Base-by-base conservation (phyloP, 2,113 vertebrate species). In the Pipa parva region DNA sequence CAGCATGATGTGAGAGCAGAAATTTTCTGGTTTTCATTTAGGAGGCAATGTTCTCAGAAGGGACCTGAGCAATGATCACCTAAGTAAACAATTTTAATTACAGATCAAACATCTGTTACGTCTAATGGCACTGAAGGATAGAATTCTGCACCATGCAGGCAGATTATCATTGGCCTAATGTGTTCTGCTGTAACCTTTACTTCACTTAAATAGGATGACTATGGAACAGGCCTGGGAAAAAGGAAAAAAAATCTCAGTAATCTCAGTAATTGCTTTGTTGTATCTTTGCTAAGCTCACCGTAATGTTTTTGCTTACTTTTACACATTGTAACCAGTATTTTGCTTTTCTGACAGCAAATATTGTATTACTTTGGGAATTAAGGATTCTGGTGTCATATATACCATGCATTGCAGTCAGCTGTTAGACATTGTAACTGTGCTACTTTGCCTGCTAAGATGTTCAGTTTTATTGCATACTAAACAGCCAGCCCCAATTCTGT, bases 391-490 rank as follows among this genome's bases (percentile, higher is more conserved):
- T 49, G n/a, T n/a, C n/a, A n/a, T n/a, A 46, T 49, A 49, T 27
- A 29, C 5, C 3, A 8, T 21, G 42, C 28, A 8, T 18, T 29
- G 29, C 29, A 13, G 3, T 13, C 8, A n/a, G n/a, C 13, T 25
- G 24, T 33, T 58, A 45, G 12, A 33, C 29, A 36, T 8, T 28
- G 25, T 63, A 22, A 10, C 3, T 20, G 20, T 24, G 49, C 17
- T 37, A 18, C 22, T 42, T 56, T 54, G 26, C 29, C 24, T 49
- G 37, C 63, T 27, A 42, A 58, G 63, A 36, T 33, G 29, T 25
- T 45, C 51, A 46, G 46, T 65, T 56, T 66, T 57, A 56, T 22
- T 65, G 39, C 39, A 26, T 57, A 57, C 54, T 67, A 67, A 67
- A 58, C 28, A 59, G 26, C 45, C 20, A 51, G 56, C 22, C 56